Evolutionary conservation across 2,797 vertebrate species (phyloP), one percentile per base, ranked within the genome.

Genomic region (Falco rusticolus): DNA sequence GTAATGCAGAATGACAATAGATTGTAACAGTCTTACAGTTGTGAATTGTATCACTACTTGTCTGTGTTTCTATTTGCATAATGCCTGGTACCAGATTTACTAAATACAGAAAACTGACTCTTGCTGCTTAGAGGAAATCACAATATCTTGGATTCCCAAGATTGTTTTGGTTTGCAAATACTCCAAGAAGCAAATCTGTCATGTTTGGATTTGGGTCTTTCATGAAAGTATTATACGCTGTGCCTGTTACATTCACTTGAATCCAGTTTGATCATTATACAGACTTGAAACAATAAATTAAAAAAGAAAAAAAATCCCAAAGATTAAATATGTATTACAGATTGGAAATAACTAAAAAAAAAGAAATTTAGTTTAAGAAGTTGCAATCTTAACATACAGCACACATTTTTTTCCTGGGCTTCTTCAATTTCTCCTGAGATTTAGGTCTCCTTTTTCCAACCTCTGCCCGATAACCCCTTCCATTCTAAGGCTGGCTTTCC

Each of bases 391-490:
- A 70, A n/a, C 6, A 60, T 22, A 47, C 31, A 43, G 43, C 43
- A 17, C 43, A 43, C 16, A 24, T 53, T 82, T 81, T 70, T 34
- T 34, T 84, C 34, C 43, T 70, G 47, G 29, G 7, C 6, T 54
- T 5, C 29, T 63, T 63, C 29, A 39, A 6, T 56, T 82, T 79
- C 14, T 6, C 14, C 43, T 66, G 53, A 59, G 17, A 66, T 3
- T 59, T 41, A 64, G 13, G 19, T 39, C 1, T 82, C 25, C 16
- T 56, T 80, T 80, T 63, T 59, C 25, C 13, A 50, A 0, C 2
- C 2, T 60, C 15, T 76, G 3, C 53, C 6, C 9, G 1, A 0
- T 2, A 79, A 29, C 2, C 4, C 6, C 8, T 61, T 78, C 4
- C 0, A 5, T 57, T 88, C 51, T 50, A 37, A 48, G 10, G 18